These are phyloP conservation scores for Sinocyclocheilus anophthalmus DNA, from an alignment of 2,113 vertebrate genomes.

Conservation along the genomic window DNA sequence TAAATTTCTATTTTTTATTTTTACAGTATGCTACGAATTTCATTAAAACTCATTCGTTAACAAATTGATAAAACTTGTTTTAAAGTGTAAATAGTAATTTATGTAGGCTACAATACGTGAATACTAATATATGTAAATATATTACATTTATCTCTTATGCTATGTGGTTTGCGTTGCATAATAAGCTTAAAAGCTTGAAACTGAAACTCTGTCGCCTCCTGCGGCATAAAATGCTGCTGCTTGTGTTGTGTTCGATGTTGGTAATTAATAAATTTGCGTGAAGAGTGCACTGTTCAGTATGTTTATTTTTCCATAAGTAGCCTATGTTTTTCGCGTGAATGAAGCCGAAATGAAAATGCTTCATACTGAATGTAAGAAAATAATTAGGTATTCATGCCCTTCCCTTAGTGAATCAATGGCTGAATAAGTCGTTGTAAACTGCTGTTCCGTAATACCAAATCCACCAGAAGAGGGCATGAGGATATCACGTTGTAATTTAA, in stretches of 20 bases:
- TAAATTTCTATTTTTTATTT: neutral
- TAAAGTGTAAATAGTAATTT: neutral
- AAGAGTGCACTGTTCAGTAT: neutral
- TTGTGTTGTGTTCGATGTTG: neutral
- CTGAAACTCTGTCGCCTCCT: neutral
- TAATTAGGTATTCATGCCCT: neutral
- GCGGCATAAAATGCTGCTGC: neutral
- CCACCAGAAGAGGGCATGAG: conserved; percentile 9
- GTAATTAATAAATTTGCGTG: neutral
- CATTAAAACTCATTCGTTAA: neutral
- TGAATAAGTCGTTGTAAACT: neutral
- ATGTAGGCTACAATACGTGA: neutral
- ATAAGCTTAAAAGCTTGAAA: neutral
- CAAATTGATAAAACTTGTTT: neutral
- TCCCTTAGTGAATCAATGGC: neutral
- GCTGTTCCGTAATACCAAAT: neutral
- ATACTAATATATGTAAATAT: neutral
- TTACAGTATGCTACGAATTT: neutral
- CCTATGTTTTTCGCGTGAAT: neutral
- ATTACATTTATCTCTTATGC: neutral
- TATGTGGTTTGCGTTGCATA: neutral
- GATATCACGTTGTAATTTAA: conserved; percentile 1
- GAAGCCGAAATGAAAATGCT: neutral
- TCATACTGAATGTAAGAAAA: neutral
- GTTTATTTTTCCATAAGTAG: neutral